phyloP scores from a whole-genome alignment of 2,113 vertebrate species.

The Carassius gibelio region DNA sequence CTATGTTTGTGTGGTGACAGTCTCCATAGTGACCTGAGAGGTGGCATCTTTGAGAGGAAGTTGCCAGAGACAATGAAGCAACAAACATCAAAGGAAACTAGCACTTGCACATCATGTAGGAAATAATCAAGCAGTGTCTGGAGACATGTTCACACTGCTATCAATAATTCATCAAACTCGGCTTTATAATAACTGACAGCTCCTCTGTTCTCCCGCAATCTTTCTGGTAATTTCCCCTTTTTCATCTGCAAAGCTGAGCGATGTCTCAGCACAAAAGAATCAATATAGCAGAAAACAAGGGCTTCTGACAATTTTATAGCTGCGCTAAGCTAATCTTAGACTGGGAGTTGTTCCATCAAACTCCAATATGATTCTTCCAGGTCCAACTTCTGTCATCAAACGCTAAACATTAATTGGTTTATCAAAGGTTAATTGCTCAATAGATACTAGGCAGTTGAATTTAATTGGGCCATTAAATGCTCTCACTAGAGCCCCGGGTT shows the following conservation, averaged over 20 bases:
- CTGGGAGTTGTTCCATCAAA: slow-evolving; percentile 70
- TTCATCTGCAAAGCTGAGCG: slow-evolving; percentile 53
- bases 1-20: slow-evolving; percentile 36
- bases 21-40: slow-evolving; percentile 38
- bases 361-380: slow-evolving; percentile 68
- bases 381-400: slow-evolving; percentile 72
- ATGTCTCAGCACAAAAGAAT: slow-evolving; percentile 64
- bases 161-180: slow-evolving; percentile 47
- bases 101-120: slow-evolving; percentile 37
- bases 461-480: slow-evolving; percentile 77
- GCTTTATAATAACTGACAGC: slow-evolving; percentile 45
- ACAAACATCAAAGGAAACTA: slow-evolving; percentile 34
- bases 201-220: slow-evolving; percentile 27
- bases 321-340: slow-evolving; percentile 66
- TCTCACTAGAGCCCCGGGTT: slow-evolving; percentile 62
- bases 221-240: slow-evolving; percentile 53
- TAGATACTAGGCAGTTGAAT: slow-evolving; percentile 70
- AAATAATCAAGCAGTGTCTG: slow-evolving; percentile 47
- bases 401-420: slow-evolving; percentile 79
- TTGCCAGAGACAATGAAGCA: slow-evolving; percentile 24
- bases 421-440: slow-evolving; percentile 80
- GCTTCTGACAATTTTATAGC: slow-evolving; percentile 65
- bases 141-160: slow-evolving; percentile 35
- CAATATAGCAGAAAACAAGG: slow-evolving; percentile 64
- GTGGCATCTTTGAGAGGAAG: slow-evolving; percentile 40